Evolutionary conservation across 2,888 invertebrate genomes (phyloP).

Genomic region (Drosophila nr. perissopoda): DNA sequence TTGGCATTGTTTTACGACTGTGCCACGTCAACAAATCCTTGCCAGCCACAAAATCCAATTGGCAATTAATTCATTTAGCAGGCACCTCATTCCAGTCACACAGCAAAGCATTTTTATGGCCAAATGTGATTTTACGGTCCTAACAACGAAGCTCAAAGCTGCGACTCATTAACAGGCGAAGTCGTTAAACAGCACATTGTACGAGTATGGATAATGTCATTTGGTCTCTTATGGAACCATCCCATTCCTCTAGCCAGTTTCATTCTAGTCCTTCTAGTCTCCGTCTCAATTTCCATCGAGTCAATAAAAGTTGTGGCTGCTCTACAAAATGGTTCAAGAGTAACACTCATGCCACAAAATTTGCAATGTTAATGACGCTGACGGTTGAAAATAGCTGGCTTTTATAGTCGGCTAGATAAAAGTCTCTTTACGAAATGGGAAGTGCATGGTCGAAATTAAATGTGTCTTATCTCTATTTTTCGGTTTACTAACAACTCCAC

Average conservation of each 20-base stretch:
- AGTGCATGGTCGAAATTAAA: slow-evolving; percentile 34
- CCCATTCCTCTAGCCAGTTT: neutral
- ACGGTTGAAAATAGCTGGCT: slow-evolving; percentile 35
- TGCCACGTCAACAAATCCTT: slow-evolving; percentile 70
- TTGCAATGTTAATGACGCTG: slow-evolving; percentile 62
- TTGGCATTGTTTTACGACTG: slow-evolving; percentile 51
- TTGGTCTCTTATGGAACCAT: slow-evolving; percentile 19
- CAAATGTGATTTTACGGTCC: slow-evolving; percentile 70
- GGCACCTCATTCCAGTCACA: slow-evolving; percentile 37
- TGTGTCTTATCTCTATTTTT: neutral
- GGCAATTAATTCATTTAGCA: slow-evolving; percentile 76
- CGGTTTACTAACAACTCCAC: neutral
- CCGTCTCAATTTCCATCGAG: slow-evolving; percentile 18
- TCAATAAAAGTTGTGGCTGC: slow-evolving; percentile 61
- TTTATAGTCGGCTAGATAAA: slow-evolving; percentile 54
- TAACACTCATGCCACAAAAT: slow-evolving; percentile 34
- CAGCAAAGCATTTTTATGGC: slow-evolving; percentile 59
- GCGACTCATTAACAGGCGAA: slow-evolving; percentile 76
- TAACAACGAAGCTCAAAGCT: slow-evolving; percentile 41
- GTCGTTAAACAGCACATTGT: slow-evolving; percentile 74
- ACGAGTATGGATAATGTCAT: slow-evolving; percentile 54
- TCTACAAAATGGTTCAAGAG: slow-evolving; percentile 18
- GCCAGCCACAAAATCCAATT: slow-evolving; percentile 73
- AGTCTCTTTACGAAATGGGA: slow-evolving; percentile 47
- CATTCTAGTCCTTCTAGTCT: neutral